phyloP scores from a whole-genome alignment of 2,113 vertebrate species.

The Zosterops hypoxanthus region DNA sequence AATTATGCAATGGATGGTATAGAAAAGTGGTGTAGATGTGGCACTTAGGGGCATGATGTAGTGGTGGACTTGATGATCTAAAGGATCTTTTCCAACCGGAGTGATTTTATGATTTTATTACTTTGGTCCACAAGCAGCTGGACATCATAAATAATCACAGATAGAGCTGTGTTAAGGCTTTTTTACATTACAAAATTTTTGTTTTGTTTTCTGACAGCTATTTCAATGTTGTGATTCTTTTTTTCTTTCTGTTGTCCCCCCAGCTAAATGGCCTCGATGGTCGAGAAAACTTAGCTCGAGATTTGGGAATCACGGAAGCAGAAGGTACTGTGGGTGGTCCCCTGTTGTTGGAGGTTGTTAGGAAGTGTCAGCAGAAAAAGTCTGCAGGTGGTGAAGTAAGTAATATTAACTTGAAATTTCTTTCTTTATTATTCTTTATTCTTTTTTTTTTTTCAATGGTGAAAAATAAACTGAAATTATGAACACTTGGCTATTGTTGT shows the following conservation, averaged over 20 bases:
- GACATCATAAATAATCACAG: neutral
- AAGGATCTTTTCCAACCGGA: neutral
- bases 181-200: neutral
- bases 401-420: neutral
- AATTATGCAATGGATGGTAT: neutral
- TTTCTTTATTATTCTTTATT: neutral
- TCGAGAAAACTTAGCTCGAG: slow-evolving; percentile 83
- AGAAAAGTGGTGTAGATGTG: neutral
- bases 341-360: slow-evolving; percentile 86
- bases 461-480: neutral
- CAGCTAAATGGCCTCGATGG: slow-evolving; percentile 84
- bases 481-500: neutral
- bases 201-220: neutral
- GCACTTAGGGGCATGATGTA: neutral
- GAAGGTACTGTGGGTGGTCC: slow-evolving; percentile 80
- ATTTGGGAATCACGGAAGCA: slow-evolving; percentile 83
- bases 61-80: neutral
- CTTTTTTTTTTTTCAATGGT: neutral
- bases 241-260: neutral
- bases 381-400: slow-evolving; percentile 71
- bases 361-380: slow-evolving; percentile 77
- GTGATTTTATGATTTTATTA: neutral
- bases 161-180: neutral
- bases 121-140: neutral
- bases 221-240: neutral